A percentile compares a stretch with the other conserved stretches of the same genome.
Evolutionary conservation across 1,140 invertebrate genomes (phyloP).

Genomic region (Lucilia sericata): DNA sequence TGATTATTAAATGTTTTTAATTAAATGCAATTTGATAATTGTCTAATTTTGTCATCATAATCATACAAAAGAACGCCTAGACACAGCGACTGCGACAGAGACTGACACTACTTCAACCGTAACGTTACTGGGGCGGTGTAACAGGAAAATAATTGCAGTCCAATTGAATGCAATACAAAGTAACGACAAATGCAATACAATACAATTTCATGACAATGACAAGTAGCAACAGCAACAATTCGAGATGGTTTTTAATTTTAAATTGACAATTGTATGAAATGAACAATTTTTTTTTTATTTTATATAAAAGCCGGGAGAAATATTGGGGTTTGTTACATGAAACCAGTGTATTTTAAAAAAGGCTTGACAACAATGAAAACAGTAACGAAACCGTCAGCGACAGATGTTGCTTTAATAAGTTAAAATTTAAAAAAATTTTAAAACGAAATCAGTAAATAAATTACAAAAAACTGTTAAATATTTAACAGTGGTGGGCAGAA

Average conservation of each 20-base stretch:
- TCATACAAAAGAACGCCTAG: neutral
- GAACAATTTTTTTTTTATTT: neutral
- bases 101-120: neutral
- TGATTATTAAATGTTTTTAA: conserved; percentile 22
- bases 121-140: neutral
- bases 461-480: too few relatives aligned
- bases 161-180: conserved; percentile 22
- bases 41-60: conserved; percentile 17
- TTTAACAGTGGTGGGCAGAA: neutral
- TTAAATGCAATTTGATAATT: conserved; percentile 18
- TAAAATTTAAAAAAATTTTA: neutral
- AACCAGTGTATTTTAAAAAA: conserved; percentile 3
- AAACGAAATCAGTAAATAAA: neutral
- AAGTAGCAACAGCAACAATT: conserved; percentile 8
- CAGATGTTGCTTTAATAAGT: conserved; percentile 21
- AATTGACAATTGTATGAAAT: neutral
- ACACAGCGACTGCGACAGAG: neutral
- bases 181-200: neutral
- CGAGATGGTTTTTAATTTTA: conserved; percentile 2
- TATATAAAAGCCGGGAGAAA: too few relatives aligned
- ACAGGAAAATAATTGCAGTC: neutral
- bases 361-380: neutral
- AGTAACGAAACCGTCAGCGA: neutral
- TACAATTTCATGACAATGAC: neutral
- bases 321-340: neutral